A percentile compares a stretch with the other conserved stretches of the same genome.
Evolutionary conservation across 2,113 vertebrate genomes (phyloP).

Genomic region (Dicrurus megarhynchus): DNA sequence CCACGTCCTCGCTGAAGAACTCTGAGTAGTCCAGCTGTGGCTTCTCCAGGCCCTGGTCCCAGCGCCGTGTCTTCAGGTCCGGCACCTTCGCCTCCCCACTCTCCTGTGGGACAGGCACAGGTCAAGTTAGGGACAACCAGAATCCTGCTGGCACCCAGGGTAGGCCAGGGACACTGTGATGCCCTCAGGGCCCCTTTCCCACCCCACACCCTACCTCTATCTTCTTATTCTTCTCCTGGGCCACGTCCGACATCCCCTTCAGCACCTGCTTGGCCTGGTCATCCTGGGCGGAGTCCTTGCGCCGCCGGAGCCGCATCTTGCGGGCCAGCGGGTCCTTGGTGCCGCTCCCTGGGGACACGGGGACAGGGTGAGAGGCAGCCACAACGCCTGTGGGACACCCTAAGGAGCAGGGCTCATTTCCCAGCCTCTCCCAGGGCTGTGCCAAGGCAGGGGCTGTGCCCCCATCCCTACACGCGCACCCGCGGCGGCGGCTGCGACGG

Average conservation of each 20-base stretch:
- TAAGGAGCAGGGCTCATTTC: fast-evolving
- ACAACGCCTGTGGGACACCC: neutral
- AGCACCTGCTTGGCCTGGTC: constrained; percentile 98
- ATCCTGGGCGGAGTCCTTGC: constrained; percentile 90
- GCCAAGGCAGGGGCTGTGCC: neutral
- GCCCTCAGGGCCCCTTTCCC: fast-evolving
- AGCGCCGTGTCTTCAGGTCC: constrained; percentile 85
- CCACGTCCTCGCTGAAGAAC: constrained; percentile 90
- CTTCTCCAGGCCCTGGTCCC: constrained; percentile 95
- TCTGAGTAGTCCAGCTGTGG: constrained; percentile 93
- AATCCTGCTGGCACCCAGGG: fast-evolving
- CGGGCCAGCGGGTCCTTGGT: constrained; percentile 88
- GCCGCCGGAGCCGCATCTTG: constrained; percentile 90
- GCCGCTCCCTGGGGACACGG: constrained; percentile 45
- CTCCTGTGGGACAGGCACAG: constrained; percentile 69
- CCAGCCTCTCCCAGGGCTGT: neutral
- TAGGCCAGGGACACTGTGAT: neutral
- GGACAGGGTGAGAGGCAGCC: neutral
- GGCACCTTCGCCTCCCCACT: constrained; percentile 77
- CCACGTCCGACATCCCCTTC: constrained; percentile 96
- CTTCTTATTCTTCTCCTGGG: constrained; percentile 94
- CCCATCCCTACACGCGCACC: constrained; percentile 1
- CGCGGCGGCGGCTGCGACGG: constrained; percentile 85
- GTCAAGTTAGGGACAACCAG: neutral
- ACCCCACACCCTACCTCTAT: constrained; percentile 75